Evolutionary conservation across 2,797 vertebrate genomes (phyloP), one percentile per base, ranked within the genome.

Genomic region (Yasuhikotakia modesta): DNA sequence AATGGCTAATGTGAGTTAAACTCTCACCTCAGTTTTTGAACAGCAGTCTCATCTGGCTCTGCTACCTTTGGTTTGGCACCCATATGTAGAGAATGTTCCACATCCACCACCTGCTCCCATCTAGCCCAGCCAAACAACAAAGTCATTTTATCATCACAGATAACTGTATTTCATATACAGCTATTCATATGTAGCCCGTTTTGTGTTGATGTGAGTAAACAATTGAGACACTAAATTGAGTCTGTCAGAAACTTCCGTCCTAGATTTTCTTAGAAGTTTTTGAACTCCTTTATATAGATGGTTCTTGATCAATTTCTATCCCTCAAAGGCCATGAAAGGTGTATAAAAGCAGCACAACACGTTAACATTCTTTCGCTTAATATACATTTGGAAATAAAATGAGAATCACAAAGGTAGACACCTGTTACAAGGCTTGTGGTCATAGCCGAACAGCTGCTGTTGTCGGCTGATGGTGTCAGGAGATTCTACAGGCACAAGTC

Each of bases 61-160:
- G 96, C 93, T 0, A 95, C 88, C 84, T 89, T 93, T 73, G 96
- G 95, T 80, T 92, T 95, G 0, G 94, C 90, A 43, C 96, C 95
- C 0, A 98, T 92, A 81, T 93, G 93, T 66, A 98, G 84, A 0
- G 95, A 93, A 6, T 95, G 96, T 0, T 96, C 95, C 81, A 95
- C 91, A 73, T 98, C 95, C 84, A 98, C 96, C 86, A 97, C 96
- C 78, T 99, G 95, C 82, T 99, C 96, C 97, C 97, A 99, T 75
- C 95, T 95, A 53, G 14, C 61, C 45, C n/a, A 24, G 14, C 16
- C 30, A 16, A 22, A 43, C 24, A 16, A 17, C 10, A 50, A 12
- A 17, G 17, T 46, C 3, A 4, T 27, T 17, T 50, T 27, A 30
- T 16, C 2, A 30, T 12, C 2, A 45, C 27, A 30, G 16, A 32